Evolutionary conservation across 2,113 vertebrate species (phyloP), one percentile per base, ranked within the genome.

Genomic region (Nerophis lumbriciformis): DNA sequence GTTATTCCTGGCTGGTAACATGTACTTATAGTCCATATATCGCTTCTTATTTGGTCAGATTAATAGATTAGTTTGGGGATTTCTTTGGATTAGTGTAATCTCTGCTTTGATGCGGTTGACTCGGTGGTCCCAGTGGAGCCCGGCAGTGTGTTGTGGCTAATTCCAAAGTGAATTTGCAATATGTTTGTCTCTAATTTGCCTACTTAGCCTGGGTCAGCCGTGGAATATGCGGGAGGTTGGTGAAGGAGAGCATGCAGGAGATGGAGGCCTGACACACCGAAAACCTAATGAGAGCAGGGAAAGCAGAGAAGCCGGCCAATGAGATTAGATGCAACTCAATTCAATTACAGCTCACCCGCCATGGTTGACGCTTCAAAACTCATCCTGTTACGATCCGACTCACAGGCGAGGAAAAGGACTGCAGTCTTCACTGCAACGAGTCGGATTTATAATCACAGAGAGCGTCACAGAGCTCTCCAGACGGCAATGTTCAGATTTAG

Each of bases 271-370:
- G 83, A 83, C 79, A 81, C 68, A 71, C 75, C 48, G 53, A 77
- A 77, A 69, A 72, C 77, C 84, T 87, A 90, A 90, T 88, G 84
- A 91, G 87, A 76, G 68, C 76, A 76, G 67, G 77, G 75, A 80
- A 81, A 28, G 77, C 82, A 82, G 80, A 84, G 67, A 79, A 83
- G 81, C 79, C 73, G 80, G 80, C 80, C 85, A 86, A 88, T 82
- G 69, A 89, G 90, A 91, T 90, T 91, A 91, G 87, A 90, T 87
- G 86, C 88, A 88, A 88, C 83, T 87, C 82, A 89, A 91, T 90
- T 89, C 87, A 89, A 90, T 90, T 91, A 90, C 79, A 69, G 75
- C 83, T 75, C 83, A 88, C 83, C 82, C 83, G 77, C 87, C 77
- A 85, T 75, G 87, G 87, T 85, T 90, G 85, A 88, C 58, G 80